phyloP scores from a whole-genome alignment of 2,888 invertebrate genomes.

The Carterocephalus palaemon region DNA sequence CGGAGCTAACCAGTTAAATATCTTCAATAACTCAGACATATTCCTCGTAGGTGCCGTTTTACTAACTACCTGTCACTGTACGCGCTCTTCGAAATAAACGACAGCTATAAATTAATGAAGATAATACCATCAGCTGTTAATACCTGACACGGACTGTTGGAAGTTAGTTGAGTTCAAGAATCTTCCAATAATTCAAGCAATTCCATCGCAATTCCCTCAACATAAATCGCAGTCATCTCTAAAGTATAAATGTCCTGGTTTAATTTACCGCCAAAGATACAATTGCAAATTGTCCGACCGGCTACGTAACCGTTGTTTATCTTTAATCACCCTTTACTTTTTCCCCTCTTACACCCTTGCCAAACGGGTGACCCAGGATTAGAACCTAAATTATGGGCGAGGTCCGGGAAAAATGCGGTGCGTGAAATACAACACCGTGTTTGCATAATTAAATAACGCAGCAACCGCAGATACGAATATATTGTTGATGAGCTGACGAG shows the following conservation, averaged over 20 bases:
- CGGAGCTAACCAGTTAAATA: constrained; percentile 15
- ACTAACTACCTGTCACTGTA: constrained; percentile 24
- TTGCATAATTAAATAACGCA: constrained; percentile 33
- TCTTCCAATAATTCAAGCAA: constrained; percentile 38
- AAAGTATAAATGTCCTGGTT: constrained; percentile 53
- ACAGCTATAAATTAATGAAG: constrained; percentile 31
- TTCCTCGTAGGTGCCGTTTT: constrained; percentile 18
- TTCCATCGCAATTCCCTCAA: constrained; percentile 28
- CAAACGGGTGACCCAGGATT: constrained; percentile 50
- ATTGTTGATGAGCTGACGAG: constrained; percentile 10
- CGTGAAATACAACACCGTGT: constrained; percentile 34
- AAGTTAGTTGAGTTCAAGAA: constrained; percentile 34
- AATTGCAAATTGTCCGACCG: constrained; percentile 67
- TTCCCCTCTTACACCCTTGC: constrained; percentile 59
- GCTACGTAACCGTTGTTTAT: constrained; percentile 68
- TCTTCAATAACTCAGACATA: constrained; percentile 21
- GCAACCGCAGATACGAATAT: constrained; percentile 15
- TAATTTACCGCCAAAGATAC: constrained; percentile 60
- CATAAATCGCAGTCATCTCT: constrained; percentile 50
- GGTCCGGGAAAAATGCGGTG: constrained; percentile 40
- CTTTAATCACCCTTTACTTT: constrained; percentile 73
- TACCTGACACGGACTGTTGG: constrained; percentile 15
- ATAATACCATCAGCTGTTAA: constrained; percentile 31
- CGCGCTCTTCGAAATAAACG: constrained; percentile 29
- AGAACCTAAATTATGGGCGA: constrained; percentile 61